Evolutionary conservation across 2,113 vertebrate genomes (phyloP).

Genomic region (Heteronetta atricapilla): DNA sequence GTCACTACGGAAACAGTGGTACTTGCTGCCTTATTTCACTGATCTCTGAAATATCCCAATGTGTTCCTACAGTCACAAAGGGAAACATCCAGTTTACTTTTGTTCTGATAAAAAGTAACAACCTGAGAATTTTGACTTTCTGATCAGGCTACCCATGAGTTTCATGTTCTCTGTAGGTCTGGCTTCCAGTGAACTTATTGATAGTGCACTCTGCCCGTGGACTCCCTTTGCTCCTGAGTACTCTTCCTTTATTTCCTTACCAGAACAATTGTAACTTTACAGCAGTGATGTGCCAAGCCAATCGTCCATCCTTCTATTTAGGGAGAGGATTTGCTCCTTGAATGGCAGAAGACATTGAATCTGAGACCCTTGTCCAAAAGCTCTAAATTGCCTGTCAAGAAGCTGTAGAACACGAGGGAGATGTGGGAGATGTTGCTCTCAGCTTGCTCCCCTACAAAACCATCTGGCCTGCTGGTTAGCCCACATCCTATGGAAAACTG

Average conservation of each 20-base stretch:
- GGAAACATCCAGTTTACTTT: background rate
- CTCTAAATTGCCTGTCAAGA: background rate
- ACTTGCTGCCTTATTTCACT: background rate
- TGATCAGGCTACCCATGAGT: background rate
- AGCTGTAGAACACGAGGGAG: background rate
- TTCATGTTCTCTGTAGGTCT: background rate
- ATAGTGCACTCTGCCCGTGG: background rate
- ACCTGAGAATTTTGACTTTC: background rate
- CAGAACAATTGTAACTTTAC: background rate
- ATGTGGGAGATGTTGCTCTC: background rate
- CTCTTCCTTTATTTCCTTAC: background rate
- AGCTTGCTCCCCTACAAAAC: background rate
- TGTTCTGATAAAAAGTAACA: background rate
- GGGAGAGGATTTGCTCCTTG: background rate
- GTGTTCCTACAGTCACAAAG: background rate
- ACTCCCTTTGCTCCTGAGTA: background rate
- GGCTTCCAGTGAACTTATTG: background rate
- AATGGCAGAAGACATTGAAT: background rate
- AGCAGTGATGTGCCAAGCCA: background rate
- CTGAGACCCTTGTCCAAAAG: background rate
- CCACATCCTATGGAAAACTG: background rate
- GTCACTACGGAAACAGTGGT: background rate
- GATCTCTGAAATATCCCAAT: background rate
- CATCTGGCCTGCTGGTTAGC: background rate
- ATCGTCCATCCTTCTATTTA: background rate